phyloP scores from a whole-genome alignment of 2,888 invertebrate genomes.

The Invenusta paracnida region DNA sequence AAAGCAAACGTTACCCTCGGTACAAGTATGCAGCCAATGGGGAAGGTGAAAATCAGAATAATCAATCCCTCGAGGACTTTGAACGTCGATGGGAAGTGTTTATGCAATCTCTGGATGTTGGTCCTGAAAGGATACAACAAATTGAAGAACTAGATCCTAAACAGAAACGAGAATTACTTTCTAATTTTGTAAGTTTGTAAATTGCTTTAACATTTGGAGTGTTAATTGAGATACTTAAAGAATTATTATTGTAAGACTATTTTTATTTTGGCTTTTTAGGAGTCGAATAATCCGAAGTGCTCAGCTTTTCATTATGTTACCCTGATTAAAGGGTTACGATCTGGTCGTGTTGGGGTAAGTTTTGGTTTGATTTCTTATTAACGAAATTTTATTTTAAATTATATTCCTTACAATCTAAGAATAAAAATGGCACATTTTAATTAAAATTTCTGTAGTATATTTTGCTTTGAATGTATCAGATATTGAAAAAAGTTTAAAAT shows the following conservation, averaged over 20 bases:
- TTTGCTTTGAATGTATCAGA: no score
- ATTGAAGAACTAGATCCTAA: conserved; percentile 32
- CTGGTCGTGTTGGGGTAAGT: background rate
- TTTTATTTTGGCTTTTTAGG: no score
- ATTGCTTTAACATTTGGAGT: no score
- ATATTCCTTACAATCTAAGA: no score
- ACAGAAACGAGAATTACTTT: conserved; percentile 37
- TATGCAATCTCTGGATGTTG: conserved; percentile 38
- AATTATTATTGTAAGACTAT: no score
- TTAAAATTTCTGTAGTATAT: no score
- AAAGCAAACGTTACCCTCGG: background rate
- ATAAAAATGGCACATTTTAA: no score
- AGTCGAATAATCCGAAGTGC: conserved; percentile 33
- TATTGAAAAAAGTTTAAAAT: no score
- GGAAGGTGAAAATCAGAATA: background rate
- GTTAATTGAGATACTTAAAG: no score
- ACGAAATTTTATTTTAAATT: no score
- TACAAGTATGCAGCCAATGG: conserved; percentile 20
- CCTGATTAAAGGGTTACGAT: conserved; percentile 34
- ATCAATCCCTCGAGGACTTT: conserved; percentile 30
- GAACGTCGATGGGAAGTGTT: conserved; percentile 38
- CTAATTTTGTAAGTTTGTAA: conserved; percentile 40
- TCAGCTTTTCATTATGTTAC: conserved; percentile 43
- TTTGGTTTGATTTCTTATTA: no score
- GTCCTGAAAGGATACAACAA: conserved; percentile 33